Conservation (phyloP, 2,113 vertebrate species). For the Periophthalmodon schlosseri region DNA sequence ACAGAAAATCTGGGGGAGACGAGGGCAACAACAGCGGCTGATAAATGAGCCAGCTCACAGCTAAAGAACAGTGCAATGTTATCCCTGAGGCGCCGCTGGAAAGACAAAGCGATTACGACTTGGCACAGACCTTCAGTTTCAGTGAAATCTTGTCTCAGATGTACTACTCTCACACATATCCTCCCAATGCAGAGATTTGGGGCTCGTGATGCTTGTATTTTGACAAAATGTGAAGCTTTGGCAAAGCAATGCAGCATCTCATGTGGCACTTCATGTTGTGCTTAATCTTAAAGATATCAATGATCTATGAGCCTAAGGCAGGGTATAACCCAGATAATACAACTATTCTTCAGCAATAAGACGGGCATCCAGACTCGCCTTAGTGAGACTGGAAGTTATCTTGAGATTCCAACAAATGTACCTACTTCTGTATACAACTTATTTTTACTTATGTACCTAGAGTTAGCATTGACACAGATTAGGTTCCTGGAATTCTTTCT, state of each 20-base stretch:
- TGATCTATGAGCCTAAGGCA: background rate
- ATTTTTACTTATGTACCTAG: no score
- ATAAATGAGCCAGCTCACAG: background rate
- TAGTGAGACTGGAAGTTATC: no score
- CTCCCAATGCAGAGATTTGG: background rate
- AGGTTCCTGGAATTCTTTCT: no score
- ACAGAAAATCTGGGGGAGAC: background rate
- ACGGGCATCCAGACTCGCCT: no score
- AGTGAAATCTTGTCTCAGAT: slow-evolving; percentile 34
- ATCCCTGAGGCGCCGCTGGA: slow-evolving; percentile 8
- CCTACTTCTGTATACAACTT: no score
- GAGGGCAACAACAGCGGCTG: background rate
- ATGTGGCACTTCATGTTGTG: background rate
- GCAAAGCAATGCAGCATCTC: background rate
- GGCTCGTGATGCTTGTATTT: background rate
- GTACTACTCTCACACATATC: slow-evolving; percentile 19
- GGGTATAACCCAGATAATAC: background rate
- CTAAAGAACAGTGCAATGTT: slow-evolving; percentile 28
- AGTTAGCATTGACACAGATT: no score
- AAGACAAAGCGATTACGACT: slow-evolving; percentile 36
- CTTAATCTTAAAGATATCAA: background rate
- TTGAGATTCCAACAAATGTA: background rate
- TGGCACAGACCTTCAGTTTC: slow-evolving; percentile 35
- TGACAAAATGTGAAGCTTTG: background rate
- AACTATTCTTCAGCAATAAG: background rate